Percentiles rank a stretch among this genome's conserved stretches.
These are phyloP conservation scores for Belgica antarctica DNA, from an alignment of 2,888 invertebrate genomes.

Conservation along the genomic window DNA sequence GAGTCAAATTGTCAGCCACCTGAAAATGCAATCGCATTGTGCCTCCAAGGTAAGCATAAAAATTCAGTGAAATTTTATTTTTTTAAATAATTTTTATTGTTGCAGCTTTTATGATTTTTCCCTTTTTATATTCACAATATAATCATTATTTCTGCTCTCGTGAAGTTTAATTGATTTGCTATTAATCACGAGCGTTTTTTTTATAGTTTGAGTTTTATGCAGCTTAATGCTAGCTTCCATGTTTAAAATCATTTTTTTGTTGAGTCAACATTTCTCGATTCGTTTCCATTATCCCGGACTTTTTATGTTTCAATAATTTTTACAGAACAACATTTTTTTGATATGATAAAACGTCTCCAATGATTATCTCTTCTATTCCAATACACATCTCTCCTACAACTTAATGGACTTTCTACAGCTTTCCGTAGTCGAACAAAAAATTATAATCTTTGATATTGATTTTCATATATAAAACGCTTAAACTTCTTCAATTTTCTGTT, in stretches of 20 bases:
- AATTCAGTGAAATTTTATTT: slow-evolving; percentile 1
- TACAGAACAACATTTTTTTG: slow-evolving; percentile 30
- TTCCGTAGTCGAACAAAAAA: slow-evolving; percentile 1
- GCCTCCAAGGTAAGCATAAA: background rate
- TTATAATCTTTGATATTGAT: slow-evolving; percentile 36
- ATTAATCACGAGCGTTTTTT: slow-evolving; percentile 22
- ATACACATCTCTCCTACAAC: background rate
- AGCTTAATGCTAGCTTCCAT: slow-evolving; percentile 12
- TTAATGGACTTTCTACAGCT: background rate
- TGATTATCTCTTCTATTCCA: slow-evolving; percentile 3
- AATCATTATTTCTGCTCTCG: slow-evolving; percentile 15
- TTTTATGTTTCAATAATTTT: slow-evolving; percentile 2
- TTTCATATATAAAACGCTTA: slow-evolving; percentile 15
- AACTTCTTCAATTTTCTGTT: background rate
- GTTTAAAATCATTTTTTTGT: slow-evolving; percentile 2
- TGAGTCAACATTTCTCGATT: slow-evolving; percentile 4
- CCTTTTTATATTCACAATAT: slow-evolving; percentile 34
- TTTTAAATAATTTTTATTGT: slow-evolving; percentile 32
- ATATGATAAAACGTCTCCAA: slow-evolving; percentile 19
- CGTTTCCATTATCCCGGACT: background rate
- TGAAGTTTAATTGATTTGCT: slow-evolving; percentile 27
- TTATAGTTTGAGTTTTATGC: slow-evolving; percentile 6
- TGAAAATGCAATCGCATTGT: background rate
- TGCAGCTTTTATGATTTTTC: slow-evolving; percentile 22
- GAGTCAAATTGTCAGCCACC: background rate